Percentiles rank a stretch among this genome's conserved stretches.
Evolutionary conservation across 2,888 invertebrate genomes (phyloP).

Genomic region (Pristionchus arcanus): DNA sequence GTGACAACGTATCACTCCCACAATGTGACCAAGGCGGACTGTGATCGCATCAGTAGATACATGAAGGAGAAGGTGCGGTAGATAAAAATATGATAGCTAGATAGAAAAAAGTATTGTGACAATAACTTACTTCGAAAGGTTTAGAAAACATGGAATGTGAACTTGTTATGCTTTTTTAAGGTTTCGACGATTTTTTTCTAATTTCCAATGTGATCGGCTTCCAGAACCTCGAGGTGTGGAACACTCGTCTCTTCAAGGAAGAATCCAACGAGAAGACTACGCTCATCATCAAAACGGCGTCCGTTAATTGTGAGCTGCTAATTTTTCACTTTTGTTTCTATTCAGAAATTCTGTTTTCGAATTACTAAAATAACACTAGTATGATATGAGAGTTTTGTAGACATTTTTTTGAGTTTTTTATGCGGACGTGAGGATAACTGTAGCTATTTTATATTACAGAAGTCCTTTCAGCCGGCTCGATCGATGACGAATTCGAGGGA

Average conservation of each 20-base stretch:
- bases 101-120: neutral
- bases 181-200: too few species aligned
- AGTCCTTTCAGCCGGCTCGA: neutral
- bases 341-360: too few species aligned
- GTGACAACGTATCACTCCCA: slow-evolving; percentile 94
- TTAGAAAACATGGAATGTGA: too few species aligned
- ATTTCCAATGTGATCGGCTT: neutral
- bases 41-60: slow-evolving; percentile 87
- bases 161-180: too few species aligned
- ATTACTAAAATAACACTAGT: too few species aligned
- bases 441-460: too few species aligned
- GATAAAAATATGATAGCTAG: slow-evolving; percentile 75
- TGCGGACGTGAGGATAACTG: too few species aligned
- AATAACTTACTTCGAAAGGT: too few species aligned
- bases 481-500: slow-evolving; percentile 65
- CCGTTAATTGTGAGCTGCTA: neutral
- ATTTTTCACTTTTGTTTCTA: neutral
- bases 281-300: slow-evolving; percentile 81
- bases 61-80: slow-evolving; percentile 79
- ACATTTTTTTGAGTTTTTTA: too few species aligned
- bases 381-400: too few species aligned
- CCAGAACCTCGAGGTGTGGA: slow-evolving; percentile 83
- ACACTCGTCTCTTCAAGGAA: slow-evolving; percentile 89
- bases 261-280: slow-evolving; percentile 81
- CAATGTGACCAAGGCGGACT: slow-evolving; percentile 90